phyloP scores from a whole-genome alignment of 2,113 vertebrate species.

The Paramisgurnus dabryanus region DNA sequence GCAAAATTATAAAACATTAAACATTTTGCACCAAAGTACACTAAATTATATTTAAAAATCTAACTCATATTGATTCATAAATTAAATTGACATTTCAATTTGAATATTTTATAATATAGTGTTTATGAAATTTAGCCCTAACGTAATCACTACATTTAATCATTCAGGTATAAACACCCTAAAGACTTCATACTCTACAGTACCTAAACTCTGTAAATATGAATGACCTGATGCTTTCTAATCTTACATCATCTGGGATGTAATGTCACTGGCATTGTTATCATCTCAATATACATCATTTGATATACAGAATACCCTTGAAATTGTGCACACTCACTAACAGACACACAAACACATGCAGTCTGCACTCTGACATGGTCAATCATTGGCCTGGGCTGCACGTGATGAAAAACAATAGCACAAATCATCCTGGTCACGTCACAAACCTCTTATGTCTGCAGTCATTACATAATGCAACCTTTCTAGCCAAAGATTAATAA shows the following conservation, averaged over 20 bases:
- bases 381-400: neutral
- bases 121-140: no score
- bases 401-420: constrained; percentile 22
- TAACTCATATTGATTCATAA: neutral
- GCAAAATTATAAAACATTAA: neutral
- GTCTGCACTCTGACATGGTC: neutral
- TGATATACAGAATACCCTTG: neutral
- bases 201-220: neutral
- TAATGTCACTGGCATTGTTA: neutral
- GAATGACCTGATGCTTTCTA: neutral
- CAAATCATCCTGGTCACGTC: constrained; percentile 29
- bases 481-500: constrained; percentile 15
- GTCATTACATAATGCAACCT: constrained; percentile 37
- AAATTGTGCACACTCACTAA: constrained; percentile 16
- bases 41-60: neutral
- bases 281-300: neutral
- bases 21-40: neutral
- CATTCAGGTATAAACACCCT: neutral
- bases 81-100: no score
- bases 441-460: constrained; percentile 11
- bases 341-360: constrained; percentile 1
- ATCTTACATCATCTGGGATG: neutral
- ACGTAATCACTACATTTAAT: no score
- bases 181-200: neutral
- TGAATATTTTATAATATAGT: no score